Base-by-base conservation (phyloP, 2,797 vertebrate species). In the Coluber constrictor region DNA sequence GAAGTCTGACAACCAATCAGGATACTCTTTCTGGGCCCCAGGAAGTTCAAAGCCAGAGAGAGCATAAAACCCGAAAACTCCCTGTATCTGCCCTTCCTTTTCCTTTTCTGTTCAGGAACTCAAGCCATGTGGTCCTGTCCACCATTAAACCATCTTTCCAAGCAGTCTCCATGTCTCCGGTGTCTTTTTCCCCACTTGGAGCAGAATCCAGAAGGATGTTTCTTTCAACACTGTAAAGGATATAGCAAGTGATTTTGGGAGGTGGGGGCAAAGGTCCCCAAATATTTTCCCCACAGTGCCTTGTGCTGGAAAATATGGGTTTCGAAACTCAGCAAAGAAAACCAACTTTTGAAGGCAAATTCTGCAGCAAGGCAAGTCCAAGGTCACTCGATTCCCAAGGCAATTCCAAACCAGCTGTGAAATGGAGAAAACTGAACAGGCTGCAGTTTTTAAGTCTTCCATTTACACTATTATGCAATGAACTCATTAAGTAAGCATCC, bases 341-440 rank as follows among this genome's bases (percentile, higher is more conserved):
- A 96, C 94, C 96, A 96, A 95, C 91, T 60, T 91, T 90, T 63
- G 86, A 94, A 92, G 90, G 87, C 25, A 74, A 89, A 94, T 92
- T 57, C 88, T 95, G 87, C 90, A 94, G 94, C 89, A 79, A 90
- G 94, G 94, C 94, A 96, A 95, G 93, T 87, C 32, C 93, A 74
- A 96, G 97, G 97, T 97, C 96, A 96, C 0, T 23, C 89, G 94
- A 96, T 97, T 97, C 97, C 97, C 96, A 97, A 97, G 94, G 95
- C 95, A 97, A 94, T 74, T 93, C 29, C 3, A 89, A 66, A 63
- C 95, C 96, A 96, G 95, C 95, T 95, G 96, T 92, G 95, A 97
- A 96, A 91, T 92, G 94, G 86, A 94, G 92, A 92, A 51, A 92
- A 91, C 86, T 74, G 92, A 55, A 94, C 91, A 37, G 70, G 79